These are phyloP conservation scores for Nixonia krombeini DNA, from an alignment of 1,140 invertebrate species.

Conservation along the genomic window DNA sequence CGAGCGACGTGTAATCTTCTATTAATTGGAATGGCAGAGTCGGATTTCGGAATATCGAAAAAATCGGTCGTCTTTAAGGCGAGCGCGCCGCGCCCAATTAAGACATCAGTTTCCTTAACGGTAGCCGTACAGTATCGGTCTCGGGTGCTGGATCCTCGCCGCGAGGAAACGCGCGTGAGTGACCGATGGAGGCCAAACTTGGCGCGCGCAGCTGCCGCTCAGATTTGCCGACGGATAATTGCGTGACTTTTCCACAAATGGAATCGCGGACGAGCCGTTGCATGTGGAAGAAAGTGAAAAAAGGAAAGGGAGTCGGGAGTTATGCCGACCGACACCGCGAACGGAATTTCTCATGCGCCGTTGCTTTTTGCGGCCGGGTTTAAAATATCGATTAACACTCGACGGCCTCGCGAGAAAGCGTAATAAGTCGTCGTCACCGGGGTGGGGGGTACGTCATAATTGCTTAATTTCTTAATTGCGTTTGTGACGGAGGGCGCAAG, in stretches of 20 bases:
- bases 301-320: conserved; percentile 46
- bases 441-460: too few species aligned
- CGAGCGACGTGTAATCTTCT: too few species aligned
- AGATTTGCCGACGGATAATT: conserved; percentile 68
- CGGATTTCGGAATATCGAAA: too few species aligned
- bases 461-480: conserved; percentile 40
- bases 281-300: conserved; percentile 47
- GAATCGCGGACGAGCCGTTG: conserved; percentile 42
- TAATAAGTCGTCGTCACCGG: too few species aligned
- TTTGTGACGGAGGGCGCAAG: too few species aligned
- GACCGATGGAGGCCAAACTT: conserved; percentile 54
- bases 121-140: conserved; percentile 2
- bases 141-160: not conserved
- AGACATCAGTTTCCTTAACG: conserved; percentile 61
- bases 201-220: conserved; percentile 61
- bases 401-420: not conserved
- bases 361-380: conserved; percentile 24
- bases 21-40: too few species aligned
- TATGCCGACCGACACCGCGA: too few species aligned
- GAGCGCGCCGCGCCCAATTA: conserved; percentile 62
- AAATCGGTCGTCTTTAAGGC: too few species aligned
- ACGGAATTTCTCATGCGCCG: conserved; percentile 50
- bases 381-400: conserved; percentile 29
- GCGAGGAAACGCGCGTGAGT: conserved; percentile 31
- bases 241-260: conserved; percentile 69